phyloP scores from a whole-genome alignment of 2,888 invertebrate genomes.

The Amblyjoppa proteus region DNA sequence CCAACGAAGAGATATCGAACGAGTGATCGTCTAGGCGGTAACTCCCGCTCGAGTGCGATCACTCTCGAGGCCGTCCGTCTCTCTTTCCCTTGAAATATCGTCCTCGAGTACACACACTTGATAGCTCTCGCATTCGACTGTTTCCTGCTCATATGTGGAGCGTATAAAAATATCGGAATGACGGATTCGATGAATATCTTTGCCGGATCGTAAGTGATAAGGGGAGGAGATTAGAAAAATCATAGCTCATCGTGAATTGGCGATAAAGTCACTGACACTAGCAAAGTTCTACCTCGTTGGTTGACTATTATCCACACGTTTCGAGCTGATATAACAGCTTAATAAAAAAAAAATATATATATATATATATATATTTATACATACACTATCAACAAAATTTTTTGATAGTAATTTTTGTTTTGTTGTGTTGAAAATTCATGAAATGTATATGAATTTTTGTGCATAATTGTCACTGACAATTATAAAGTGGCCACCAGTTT shows the following conservation, averaged over 20 bases:
- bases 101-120: constrained; percentile 13
- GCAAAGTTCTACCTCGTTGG: not conserved
- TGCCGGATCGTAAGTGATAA: constrained; percentile 22
- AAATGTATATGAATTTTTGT: too few species aligned
- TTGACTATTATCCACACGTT: not conserved
- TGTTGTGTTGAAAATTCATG: too few species aligned
- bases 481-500: too few species aligned
- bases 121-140: not conserved
- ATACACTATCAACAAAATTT: too few species aligned
- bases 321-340: not conserved
- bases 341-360: not conserved
- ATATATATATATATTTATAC: not conserved
- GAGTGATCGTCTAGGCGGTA: constrained; percentile 65
- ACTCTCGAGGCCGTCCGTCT: constrained; percentile 8
- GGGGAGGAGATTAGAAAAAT: constrained; percentile 39
- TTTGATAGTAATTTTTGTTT: too few species aligned
- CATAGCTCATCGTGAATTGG: constrained; percentile 8
- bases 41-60: constrained; percentile 35
- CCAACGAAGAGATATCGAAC: constrained; percentile 30
- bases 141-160: constrained; percentile 1
- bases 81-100: constrained; percentile 22
- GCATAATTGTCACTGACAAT: too few species aligned
- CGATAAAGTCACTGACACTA: not conserved
- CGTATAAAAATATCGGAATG: constrained; percentile 11
- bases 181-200: constrained; percentile 2